These are phyloP conservation scores for Argyrosomus japonicus DNA, from an alignment of 2,113 vertebrate genomes.

Conservation along the genomic window DNA sequence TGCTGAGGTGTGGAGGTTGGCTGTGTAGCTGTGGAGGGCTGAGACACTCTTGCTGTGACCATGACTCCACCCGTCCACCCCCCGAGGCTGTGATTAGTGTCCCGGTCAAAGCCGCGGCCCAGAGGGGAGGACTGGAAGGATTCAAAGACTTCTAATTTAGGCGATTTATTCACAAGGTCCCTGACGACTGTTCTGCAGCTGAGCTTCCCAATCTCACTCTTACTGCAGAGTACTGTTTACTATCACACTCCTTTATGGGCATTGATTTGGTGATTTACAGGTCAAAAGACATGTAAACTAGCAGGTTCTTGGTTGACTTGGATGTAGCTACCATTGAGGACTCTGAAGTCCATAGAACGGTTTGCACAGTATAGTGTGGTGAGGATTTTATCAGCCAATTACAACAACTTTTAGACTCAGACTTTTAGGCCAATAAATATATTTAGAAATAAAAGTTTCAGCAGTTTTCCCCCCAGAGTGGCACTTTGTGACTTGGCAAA, in stretches of 20 bases:
- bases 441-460: neutral
- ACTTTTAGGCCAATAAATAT: neutral
- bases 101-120: conserved; percentile 34
- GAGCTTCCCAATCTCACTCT: conserved; percentile 15
- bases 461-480: neutral
- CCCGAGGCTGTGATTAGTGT: conserved; percentile 49
- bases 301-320: neutral
- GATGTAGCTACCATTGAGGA: neutral
- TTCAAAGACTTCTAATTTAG: conserved; percentile 57
- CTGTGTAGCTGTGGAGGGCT: conserved; percentile 7
- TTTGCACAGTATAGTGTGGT: neutral
- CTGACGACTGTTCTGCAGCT: conserved; percentile 42
- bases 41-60: conserved; percentile 19
- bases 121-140: conserved; percentile 32
- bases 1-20: conserved; percentile 42
- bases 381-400: neutral
- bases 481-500: neutral
- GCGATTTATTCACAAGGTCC: conserved; percentile 36
- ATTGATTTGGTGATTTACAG: conserved; percentile 28
- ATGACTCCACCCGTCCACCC: neutral
- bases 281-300: conserved; percentile 3
- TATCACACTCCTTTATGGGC: neutral
- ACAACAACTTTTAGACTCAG: neutral
- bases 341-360: neutral
- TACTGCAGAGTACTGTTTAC: conserved; percentile 24